phyloP scores from a whole-genome alignment of 2,113 vertebrate species.

The Rhinoderma darwinii region DNA sequence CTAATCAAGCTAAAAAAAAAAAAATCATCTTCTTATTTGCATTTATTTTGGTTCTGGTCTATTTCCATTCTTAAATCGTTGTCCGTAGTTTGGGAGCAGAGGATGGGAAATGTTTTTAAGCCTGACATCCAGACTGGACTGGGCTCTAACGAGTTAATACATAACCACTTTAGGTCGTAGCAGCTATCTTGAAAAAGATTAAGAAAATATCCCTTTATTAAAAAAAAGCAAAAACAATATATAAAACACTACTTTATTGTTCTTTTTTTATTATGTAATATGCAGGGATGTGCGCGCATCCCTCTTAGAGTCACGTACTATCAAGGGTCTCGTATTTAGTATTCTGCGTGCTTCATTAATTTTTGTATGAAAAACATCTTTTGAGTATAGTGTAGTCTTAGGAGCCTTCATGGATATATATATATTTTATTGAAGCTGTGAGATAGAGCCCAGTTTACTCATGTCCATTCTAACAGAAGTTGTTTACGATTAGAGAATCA shows the following conservation, averaged over 20 bases:
- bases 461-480: too few species aligned
- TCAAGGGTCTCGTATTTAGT: not conserved
- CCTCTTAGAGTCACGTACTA: not conserved
- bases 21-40: conserved; percentile 84
- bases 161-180: not conserved
- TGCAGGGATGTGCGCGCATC: not conserved
- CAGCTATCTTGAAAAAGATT: not conserved
- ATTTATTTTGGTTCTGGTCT: conserved; percentile 80
- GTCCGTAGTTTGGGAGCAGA: conserved; percentile 76
- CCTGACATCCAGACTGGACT: not conserved
- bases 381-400: not conserved
- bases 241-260: not conserved
- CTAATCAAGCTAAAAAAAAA: conserved; percentile 84
- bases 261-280: not conserved
- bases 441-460: not conserved
- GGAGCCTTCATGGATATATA: not conserved
- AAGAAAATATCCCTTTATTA: not conserved
- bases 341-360: not conserved
- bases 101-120: conserved; percentile 76
- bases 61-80: conserved; percentile 79
- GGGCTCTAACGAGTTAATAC: not conserved
- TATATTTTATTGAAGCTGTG: not conserved
- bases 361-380: not conserved
- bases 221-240: not conserved
- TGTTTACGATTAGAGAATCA: not conserved